phyloP scores from a whole-genome alignment of 2,888 invertebrate genomes.

The Lymantria dispar region DNA sequence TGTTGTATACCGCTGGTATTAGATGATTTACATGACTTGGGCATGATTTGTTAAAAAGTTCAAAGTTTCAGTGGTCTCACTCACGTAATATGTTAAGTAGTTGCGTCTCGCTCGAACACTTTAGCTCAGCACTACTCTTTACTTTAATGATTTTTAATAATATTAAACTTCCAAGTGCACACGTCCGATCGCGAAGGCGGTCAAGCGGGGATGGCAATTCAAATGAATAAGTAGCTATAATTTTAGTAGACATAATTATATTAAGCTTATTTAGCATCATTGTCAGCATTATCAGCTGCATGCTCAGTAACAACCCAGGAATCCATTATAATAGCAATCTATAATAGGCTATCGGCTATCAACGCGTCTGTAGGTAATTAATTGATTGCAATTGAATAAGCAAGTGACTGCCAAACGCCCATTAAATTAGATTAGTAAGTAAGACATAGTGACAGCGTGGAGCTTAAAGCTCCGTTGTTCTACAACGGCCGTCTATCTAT shows the following conservation, averaged over 20 bases:
- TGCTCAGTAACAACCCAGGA: slow-evolving; percentile 14
- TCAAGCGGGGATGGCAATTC: too few relatives aligned
- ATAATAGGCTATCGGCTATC: slow-evolving; percentile 14
- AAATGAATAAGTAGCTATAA: not conserved
- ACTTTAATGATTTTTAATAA: too few relatives aligned
- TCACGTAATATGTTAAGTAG: too few relatives aligned
- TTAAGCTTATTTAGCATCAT: slow-evolving; percentile 12
- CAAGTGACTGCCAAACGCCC: not conserved
- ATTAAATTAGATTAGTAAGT: slow-evolving; percentile 12
- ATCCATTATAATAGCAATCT: slow-evolving; percentile 23
- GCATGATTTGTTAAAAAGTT: too few relatives aligned
- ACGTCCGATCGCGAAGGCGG: too few relatives aligned
- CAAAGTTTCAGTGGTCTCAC: too few relatives aligned
- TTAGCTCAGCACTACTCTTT: too few relatives aligned
- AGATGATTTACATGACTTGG: too few relatives aligned
- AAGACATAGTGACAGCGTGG: slow-evolving; percentile 12
- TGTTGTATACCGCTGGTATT: too few relatives aligned
- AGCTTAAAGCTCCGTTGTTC: not conserved
- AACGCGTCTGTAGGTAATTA: slow-evolving; percentile 22
- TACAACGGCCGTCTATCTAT: too few relatives aligned
- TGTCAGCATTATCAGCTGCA: slow-evolving; percentile 5
- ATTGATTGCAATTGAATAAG: slow-evolving; percentile 30
- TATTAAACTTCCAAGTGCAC: too few relatives aligned
- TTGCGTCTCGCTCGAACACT: too few relatives aligned
- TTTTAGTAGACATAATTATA: slow-evolving; percentile 9